Conservation (phyloP, 2,797 vertebrate species). For the Ceyx erithaca region DNA sequence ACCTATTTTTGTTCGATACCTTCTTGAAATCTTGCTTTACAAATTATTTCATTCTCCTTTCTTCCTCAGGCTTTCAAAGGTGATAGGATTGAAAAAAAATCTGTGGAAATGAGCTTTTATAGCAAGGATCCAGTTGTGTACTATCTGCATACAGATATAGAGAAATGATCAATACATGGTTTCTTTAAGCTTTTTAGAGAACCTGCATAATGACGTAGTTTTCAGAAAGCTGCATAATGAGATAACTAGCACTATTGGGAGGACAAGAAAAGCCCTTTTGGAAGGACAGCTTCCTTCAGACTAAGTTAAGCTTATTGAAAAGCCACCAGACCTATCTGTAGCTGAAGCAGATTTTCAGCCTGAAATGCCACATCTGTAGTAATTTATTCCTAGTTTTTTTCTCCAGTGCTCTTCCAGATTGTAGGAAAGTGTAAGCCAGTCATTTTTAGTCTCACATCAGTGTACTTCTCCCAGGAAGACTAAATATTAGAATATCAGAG, state of each 20-base stretch:
- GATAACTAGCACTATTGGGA: neutral
- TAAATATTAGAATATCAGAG: neutral
- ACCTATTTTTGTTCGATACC: conserved; percentile 7
- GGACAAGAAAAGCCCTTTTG: neutral
- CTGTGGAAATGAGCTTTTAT: neutral
- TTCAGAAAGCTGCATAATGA: neutral
- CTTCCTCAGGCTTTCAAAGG: neutral
- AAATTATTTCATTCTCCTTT: neutral
- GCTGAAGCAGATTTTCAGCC: neutral
- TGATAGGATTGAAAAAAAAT: neutral
- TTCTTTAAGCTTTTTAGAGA: neutral
- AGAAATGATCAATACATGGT: neutral
- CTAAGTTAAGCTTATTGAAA: neutral
- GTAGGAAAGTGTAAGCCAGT: neutral
- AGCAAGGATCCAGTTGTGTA: neutral
- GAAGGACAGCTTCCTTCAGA: neutral
- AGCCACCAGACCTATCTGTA: neutral
- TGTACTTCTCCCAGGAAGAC: neutral
- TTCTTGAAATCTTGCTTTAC: conserved; percentile 3
- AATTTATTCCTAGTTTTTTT: neutral
- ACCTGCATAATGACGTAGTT: neutral
- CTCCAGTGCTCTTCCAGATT: neutral
- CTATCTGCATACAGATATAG: neutral
- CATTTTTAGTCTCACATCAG: neutral
- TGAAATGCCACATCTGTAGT: neutral